These are phyloP conservation scores for Coenobita brevimanus DNA, from an alignment of 1,140 invertebrate genomes.

Conservation along the genomic window DNA sequence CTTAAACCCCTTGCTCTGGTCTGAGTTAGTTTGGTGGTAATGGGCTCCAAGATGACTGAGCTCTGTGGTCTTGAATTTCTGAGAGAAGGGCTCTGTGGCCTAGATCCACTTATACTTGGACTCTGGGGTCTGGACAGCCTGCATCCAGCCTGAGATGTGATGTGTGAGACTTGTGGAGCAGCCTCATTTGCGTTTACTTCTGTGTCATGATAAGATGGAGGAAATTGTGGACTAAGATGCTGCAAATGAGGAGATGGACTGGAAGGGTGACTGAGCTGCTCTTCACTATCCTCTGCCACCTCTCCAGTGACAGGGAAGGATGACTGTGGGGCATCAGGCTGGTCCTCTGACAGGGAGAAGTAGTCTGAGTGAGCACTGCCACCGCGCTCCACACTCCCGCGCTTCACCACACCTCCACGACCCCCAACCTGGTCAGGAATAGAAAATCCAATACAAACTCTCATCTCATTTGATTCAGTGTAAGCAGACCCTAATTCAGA, in stretches of 20 bases:
- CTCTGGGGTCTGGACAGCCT: neutral
- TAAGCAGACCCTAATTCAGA: too few species aligned
- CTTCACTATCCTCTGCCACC: neutral
- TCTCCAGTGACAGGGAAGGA: neutral
- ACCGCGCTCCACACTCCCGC: slow-evolving; percentile 22
- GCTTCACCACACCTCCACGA: neutral
- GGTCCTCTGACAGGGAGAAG: slow-evolving; percentile 65
- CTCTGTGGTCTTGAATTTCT: neutral
- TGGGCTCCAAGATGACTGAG: slow-evolving; percentile 31
- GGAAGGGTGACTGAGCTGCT: too few species aligned
- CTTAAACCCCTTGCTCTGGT: neutral
- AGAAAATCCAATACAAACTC: too few species aligned
- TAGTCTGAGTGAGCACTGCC: slow-evolving; percentile 69
- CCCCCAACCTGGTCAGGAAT: neutral
- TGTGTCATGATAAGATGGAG: too few species aligned
- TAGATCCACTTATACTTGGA: neutral
- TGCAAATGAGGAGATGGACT: too few species aligned
- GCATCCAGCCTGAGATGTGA: too few species aligned
- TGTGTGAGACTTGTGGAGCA: too few species aligned
- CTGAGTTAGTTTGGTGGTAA: neutral
- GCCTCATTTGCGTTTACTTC: too few species aligned
- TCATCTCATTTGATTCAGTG: too few species aligned
- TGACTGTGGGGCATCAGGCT: neutral
- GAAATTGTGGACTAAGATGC: too few species aligned
- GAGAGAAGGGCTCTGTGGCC: neutral